phyloP scores from a whole-genome alignment of 2,888 invertebrate species.

The Myathropa florea region DNA sequence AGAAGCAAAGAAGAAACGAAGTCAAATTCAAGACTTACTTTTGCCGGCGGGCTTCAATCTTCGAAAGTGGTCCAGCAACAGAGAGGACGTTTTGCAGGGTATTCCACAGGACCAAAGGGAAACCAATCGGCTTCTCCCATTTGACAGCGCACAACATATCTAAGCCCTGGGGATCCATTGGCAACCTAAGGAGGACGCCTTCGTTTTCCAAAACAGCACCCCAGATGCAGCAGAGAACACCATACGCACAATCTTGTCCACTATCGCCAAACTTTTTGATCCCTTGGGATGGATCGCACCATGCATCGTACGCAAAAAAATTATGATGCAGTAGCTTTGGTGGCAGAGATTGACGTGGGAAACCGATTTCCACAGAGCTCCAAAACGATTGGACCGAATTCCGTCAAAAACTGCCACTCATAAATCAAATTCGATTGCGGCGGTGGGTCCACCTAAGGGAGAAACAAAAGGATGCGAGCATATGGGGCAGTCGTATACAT shows the following conservation, averaged over 20 bases:
- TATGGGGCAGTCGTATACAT: conserved; percentile 19
- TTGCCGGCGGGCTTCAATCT: not conserved
- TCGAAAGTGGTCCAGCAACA: conserved; percentile 1
- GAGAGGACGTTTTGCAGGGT: not conserved
- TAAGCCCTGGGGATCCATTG: not conserved
- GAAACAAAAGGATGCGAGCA: not conserved
- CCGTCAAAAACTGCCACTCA: not conserved
- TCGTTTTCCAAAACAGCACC: not conserved
- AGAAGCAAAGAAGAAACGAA: not conserved
- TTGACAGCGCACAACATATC: not conserved
- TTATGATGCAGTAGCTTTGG: conserved; percentile 6
- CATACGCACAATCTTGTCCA: not conserved
- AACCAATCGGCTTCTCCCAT: not conserved
- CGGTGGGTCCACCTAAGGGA: not conserved
- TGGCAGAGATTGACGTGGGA: not conserved
- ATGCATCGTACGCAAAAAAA: not conserved
- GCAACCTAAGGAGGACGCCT: not conserved
- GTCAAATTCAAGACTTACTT: not conserved
- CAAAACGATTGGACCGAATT: not conserved
- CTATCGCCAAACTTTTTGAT: not conserved
- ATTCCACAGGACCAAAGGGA: not conserved
- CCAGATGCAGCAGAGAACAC: not conserved
- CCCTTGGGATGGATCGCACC: not conserved
- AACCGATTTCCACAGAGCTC: not conserved
- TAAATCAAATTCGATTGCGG: not conserved